These are phyloP conservation scores for Yasuhikotakia modesta DNA, from an alignment of 2,797 vertebrate genomes.

Conservation along the genomic window DNA sequence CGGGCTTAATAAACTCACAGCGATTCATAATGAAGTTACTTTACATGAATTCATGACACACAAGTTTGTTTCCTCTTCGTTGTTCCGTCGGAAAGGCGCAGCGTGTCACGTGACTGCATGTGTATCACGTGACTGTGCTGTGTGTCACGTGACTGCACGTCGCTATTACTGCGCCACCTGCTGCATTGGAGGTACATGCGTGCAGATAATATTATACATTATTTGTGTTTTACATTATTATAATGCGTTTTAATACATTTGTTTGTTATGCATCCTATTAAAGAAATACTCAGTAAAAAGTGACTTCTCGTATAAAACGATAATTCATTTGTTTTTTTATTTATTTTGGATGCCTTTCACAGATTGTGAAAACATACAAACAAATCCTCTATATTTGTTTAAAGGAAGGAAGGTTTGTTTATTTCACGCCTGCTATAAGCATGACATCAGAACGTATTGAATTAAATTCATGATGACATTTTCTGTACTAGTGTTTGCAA, in stretches of 20 bases:
- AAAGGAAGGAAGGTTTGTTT: not conserved
- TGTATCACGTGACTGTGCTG: slow-evolving; percentile 55
- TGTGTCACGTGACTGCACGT: slow-evolving; percentile 60
- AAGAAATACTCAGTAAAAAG: too few species aligned
- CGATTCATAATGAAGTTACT: not conserved
- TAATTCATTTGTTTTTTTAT: too few species aligned
- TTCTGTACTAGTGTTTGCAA: too few species aligned
- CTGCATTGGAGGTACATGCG: slow-evolving; percentile 50
- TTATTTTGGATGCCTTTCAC: too few species aligned
- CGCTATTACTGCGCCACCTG: slow-evolving; percentile 57
- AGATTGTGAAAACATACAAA: too few species aligned
- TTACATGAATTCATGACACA: not conserved
- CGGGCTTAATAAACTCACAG: not conserved
- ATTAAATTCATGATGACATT: not conserved
- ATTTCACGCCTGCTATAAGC: too few species aligned
- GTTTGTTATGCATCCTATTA: too few species aligned
- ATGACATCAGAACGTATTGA: too few species aligned
- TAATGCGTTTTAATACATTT: too few species aligned
- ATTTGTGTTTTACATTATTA: too few species aligned
- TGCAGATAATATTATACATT: too few species aligned
- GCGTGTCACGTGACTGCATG: slow-evolving; percentile 57
- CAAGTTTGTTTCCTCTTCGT: not conserved
- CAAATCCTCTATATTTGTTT: not conserved
- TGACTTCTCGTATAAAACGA: too few species aligned
- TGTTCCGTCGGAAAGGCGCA: not conserved